Evolutionary conservation across 2,888 invertebrate species (phyloP), one percentile per base, ranked within the genome.

Genomic region (Scaptomyza parva): DNA sequence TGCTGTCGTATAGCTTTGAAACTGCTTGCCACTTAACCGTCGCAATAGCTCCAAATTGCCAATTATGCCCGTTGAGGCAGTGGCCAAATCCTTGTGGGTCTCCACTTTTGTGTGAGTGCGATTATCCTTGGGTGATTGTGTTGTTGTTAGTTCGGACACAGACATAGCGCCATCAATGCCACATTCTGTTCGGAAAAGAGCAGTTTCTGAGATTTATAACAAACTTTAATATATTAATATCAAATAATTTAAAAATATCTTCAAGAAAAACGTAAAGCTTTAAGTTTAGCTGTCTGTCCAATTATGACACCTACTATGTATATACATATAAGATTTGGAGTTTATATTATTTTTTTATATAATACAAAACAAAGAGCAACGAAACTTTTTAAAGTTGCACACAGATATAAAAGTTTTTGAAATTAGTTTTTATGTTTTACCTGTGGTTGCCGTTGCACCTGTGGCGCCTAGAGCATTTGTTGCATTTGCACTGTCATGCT

Each of bases 1-100:
- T 0, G 97, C 97, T 0, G 97, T 97, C 6, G 97, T 96, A 90
- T 97, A 97, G 64, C 96, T 97, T 89, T 97, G 97, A 88, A 96
- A 96, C 86, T 97, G 96, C 64, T 95, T 96, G 54, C 90, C 90
- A n/a, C 96, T 95, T 7, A 96, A 92, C 47, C 96, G 94, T 35
- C 96, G 94, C 44, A 96, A 92, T 3, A 96, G 93, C 68, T 96
- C 95, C 87, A 94, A 93, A 72, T 95, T 95, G 55, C 94, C 91
- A 51, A 90, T 90, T 33, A 90, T 71, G 3, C 91, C 90, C 0
- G 90, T 90, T 2, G 90, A 90, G 8, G 91, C 91, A 8, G 90
- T 90, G 43, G 90, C 90, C 73, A 90, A 53, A 33, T 90, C 89
- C 47, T 89, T 90, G 70, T 86, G 90, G 0, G 76, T 82, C 52